Conservation (phyloP, 2,113 vertebrate genomes). For the Aphyosemion australe region DNA sequence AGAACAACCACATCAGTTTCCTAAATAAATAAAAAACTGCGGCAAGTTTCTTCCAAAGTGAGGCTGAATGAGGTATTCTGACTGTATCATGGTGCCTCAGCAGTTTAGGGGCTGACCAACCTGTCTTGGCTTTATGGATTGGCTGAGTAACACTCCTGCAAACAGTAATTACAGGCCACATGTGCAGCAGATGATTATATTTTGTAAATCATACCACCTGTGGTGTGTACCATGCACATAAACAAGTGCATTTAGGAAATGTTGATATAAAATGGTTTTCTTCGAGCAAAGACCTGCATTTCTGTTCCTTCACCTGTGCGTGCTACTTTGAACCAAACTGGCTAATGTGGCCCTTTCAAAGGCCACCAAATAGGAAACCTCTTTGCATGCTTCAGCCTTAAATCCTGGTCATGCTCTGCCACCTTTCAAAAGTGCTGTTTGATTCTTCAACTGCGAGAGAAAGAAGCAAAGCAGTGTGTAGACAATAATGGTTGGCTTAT, state of each 20-base stretch:
- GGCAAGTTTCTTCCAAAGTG: slow-evolving; percentile 12
- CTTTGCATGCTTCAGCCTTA: slow-evolving; percentile 82
- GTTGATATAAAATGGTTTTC: background rate
- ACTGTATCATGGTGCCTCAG: slow-evolving; percentile 71
- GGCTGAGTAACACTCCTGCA: slow-evolving; percentile 52
- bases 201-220: slow-evolving; percentile 43
- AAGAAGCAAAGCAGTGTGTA: slow-evolving; percentile 83
- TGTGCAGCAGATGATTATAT: slow-evolving; percentile 52
- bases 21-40: slow-evolving; percentile 10
- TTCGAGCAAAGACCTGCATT: background rate
- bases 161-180: slow-evolving; percentile 68
- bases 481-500: slow-evolving; percentile 85
- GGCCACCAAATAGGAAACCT: slow-evolving; percentile 69
- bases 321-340: slow-evolving; percentile 59
- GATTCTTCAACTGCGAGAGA: slow-evolving; percentile 74
- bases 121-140: slow-evolving; percentile 27
- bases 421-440: slow-evolving; percentile 87
- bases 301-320: slow-evolving; percentile 43
- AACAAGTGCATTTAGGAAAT: slow-evolving; percentile 10
- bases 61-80: slow-evolving; percentile 40
- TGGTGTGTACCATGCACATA: slow-evolving; percentile 28
- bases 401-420: slow-evolving; percentile 87
- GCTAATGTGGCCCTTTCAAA: slow-evolving; percentile 66
- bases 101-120: slow-evolving; percentile 58
- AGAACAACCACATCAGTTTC: slow-evolving; percentile 22